Conservation (phyloP, 2,888 invertebrate genomes). For the Calameuta filiformis region DNA sequence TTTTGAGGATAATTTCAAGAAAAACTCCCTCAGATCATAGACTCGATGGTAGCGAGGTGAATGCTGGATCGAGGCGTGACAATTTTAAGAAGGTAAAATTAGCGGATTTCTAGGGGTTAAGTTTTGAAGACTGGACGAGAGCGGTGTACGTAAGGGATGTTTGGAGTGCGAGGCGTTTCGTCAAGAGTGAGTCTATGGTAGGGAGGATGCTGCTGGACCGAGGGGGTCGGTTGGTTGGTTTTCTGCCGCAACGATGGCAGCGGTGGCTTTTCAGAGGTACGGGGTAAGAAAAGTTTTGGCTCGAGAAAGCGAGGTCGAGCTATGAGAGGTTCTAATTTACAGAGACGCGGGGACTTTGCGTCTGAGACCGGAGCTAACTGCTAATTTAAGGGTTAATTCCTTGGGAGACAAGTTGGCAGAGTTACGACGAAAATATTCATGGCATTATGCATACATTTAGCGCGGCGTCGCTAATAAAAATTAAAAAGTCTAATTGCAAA, state of each 20-base stretch:
- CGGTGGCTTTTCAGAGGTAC: conserved; percentile 11
- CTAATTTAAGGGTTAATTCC: conserved; percentile 68
- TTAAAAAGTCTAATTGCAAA: conserved; percentile 66
- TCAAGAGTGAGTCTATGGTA: neutral
- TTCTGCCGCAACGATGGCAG: neutral
- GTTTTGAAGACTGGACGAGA: neutral
- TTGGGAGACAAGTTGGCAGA: conserved; percentile 67
- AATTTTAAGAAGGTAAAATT: conserved; percentile 11
- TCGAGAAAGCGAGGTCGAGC: conserved; percentile 31
- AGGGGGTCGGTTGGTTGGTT: conserved; percentile 17
- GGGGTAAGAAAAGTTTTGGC: conserved; percentile 45
- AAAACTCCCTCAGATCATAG: neutral
- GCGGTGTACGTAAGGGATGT: neutral
- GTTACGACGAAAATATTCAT: conserved; percentile 67
- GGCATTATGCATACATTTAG: conserved; percentile 67
- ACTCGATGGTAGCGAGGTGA: neutral
- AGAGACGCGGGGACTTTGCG: conserved; percentile 62
- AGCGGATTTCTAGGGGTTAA: conserved; percentile 9
- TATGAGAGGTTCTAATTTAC: conserved; percentile 62
- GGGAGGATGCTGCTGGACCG: conserved; percentile 11
- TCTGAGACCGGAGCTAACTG: conserved; percentile 63
- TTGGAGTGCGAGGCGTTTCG: neutral
- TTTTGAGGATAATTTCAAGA: neutral
- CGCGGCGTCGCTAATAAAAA: conserved; percentile 62
- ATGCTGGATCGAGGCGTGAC: conserved; percentile 1